Evolutionary conservation across 2,113 vertebrate species (phyloP).

Genomic region (Oplegnathus fasciatus): DNA sequence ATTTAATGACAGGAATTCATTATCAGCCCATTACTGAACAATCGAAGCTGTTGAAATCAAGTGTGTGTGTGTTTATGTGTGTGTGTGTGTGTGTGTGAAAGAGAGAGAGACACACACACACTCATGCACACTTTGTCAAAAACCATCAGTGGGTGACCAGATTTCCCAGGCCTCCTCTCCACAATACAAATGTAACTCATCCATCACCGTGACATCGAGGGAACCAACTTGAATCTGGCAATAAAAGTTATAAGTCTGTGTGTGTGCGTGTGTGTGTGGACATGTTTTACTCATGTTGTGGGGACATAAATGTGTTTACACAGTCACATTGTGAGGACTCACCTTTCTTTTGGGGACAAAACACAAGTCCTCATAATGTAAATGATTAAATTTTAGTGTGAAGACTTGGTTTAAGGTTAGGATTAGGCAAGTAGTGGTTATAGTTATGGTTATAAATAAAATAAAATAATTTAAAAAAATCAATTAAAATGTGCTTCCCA

Average conservation of each 20-base stretch:
- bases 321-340: too few relatives aligned
- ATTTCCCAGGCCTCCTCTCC: background rate
- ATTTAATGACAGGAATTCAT: conserved; percentile 3
- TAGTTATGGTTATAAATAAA: too few relatives aligned
- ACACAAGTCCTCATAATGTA: too few relatives aligned
- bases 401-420: too few relatives aligned
- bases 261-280: background rate
- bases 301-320: too few relatives aligned
- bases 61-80: background rate
- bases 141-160: background rate
- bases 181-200: background rate
- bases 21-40: conserved; percentile 24
- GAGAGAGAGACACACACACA: background rate
- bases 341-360: too few relatives aligned
- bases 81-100: background rate
- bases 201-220: background rate
- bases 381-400: too few relatives aligned
- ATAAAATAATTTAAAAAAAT: too few relatives aligned
- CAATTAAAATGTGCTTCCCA: background rate
- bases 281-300: too few relatives aligned
- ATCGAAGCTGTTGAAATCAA: background rate
- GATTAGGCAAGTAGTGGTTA: too few relatives aligned
- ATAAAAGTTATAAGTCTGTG: background rate
- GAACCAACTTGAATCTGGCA: background rate
- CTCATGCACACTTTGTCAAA: too few relatives aligned